Evolutionary conservation across 2,888 invertebrate genomes (phyloP), one percentile per base, ranked within the genome.

Genomic region (Tachina grossa): DNA sequence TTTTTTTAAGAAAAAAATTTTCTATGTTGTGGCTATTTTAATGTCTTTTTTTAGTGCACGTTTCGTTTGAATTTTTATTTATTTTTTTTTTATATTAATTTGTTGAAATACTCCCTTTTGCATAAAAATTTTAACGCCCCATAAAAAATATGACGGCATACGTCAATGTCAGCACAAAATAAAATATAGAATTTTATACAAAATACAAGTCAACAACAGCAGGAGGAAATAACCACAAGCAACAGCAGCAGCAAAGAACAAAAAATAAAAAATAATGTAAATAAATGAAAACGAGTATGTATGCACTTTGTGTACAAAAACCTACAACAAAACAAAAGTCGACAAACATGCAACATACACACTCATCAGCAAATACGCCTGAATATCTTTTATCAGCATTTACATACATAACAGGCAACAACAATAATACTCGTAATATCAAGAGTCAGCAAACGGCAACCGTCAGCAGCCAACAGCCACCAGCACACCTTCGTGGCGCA

Each of bases 111-210:
- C 75, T 61, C 82, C 79, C 83, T 77, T 80, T 82, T 65, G 75
- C 57, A 85, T 66, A 76, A 59, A 71, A 69, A 75, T 79, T 79
- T 79, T 59, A 79, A 85, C 85, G 85, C 85, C 83, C 79, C 65
- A 39, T 47, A 71, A 85, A 78, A 65, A 57, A 69, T 76, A 51
- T 79, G 75, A 76, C 75, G 75, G 83, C 82, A 83, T 85, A 83
- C 79, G 82, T 83, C 85, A 85, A 85, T 85, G 82, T 85, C 85
- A 85, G 79, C 85, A 85, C 75, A 78, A 85, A 45, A 85, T 71
- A 79, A 85, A 76, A 76, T 83, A 69, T 71, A 83, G 79, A 83
- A 79, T 77, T 81, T 78, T 57, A 63, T 82, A 72, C 22, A 76
- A 31, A 31, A 72, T 66, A 68, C 19, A 9, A 79, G 57, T 47